These are phyloP conservation scores for Lycodopsis pacificus DNA, from an alignment of 2,797 vertebrate genomes.

Conservation along the genomic window DNA sequence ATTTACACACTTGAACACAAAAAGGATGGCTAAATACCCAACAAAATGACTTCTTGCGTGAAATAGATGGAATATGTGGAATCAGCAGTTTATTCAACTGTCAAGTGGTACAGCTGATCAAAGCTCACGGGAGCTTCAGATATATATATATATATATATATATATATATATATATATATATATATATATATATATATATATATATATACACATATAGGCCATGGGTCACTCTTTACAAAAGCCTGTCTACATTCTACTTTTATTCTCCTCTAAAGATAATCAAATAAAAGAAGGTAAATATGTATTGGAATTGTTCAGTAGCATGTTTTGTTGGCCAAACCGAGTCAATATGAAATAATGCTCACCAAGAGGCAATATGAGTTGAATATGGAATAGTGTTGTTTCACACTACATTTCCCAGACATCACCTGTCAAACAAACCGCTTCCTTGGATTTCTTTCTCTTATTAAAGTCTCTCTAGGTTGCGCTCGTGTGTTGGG, in stretches of 20 bases:
- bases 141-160: too few relatives aligned
- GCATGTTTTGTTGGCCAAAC: neutral
- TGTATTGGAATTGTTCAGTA: neutral
- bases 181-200: too few relatives aligned
- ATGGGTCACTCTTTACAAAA: neutral
- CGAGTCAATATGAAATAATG: neutral
- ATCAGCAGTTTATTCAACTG: neutral
- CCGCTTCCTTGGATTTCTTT: neutral
- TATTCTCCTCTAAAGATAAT: neutral
- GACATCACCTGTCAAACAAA: conserved; percentile 19
- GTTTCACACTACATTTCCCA: conserved; percentile 23
- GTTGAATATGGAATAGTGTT: neutral
- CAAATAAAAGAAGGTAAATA: neutral
- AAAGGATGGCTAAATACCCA: neutral
- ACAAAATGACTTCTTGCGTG: neutral
- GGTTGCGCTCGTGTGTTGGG: conserved; percentile 17
- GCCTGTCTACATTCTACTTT: neutral
- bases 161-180: too few relatives aligned
- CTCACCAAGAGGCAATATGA: neutral
- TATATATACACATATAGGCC: neutral
- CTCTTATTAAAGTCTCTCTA: neutral
- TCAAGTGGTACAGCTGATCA: neutral
- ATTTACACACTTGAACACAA: neutral
- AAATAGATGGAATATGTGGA: too few relatives aligned
- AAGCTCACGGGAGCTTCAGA: neutral